A percentile compares a stretch with the other conserved stretches of the same genome.
These are phyloP conservation scores for Pygathrix nemaeus DNA, from an alignment of 2,113 vertebrate genomes.

Conservation along the genomic window DNA sequence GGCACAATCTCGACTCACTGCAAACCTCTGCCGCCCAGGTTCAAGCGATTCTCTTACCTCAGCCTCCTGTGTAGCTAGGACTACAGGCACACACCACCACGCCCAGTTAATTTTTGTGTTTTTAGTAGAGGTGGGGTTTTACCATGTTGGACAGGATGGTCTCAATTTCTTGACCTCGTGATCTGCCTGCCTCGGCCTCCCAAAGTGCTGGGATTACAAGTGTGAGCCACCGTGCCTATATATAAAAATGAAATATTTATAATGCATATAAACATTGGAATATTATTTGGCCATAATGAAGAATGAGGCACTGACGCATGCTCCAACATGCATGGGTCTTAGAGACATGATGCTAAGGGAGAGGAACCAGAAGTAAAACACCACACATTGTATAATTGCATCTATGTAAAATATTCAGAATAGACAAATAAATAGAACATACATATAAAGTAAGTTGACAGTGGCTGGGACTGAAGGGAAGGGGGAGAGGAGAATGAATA, in stretches of 20 bases:
- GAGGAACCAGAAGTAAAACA: not conserved
- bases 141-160: too few species aligned
- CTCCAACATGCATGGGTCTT: not conserved
- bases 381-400: fast-evolving
- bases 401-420: not conserved
- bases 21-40: too few species aligned
- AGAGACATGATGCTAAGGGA: not conserved
- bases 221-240: too few species aligned
- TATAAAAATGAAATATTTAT: not conserved
- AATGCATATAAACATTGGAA: not conserved
- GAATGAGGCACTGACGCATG: not conserved
- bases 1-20: too few species aligned
- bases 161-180: too few species aligned
- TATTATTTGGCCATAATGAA: not conserved
- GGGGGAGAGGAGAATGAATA: not conserved
- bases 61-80: too few species aligned
- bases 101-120: too few species aligned
- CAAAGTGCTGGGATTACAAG: too few species aligned
- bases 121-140: too few species aligned
- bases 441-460: not conserved
- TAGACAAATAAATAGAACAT: not conserved
- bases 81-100: fast-evolving
- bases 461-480: too few species aligned
- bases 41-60: too few species aligned
- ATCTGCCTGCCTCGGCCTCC: too few species aligned